Base-by-base conservation (phyloP, 2,888 invertebrate species). In the Drosophila pegasa region DNA sequence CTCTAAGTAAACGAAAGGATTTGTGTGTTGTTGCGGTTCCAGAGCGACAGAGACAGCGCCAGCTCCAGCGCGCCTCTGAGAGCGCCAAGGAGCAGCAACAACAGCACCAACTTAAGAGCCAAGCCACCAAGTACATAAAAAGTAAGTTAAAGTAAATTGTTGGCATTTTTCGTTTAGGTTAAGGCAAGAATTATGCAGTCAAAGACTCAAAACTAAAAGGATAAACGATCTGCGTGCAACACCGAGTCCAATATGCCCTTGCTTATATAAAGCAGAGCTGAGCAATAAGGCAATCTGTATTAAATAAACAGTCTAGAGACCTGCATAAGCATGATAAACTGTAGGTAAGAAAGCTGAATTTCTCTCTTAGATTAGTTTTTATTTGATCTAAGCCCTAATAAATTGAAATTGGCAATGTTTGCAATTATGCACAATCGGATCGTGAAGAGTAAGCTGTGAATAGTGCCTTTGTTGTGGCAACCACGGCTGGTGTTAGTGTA, bases 81-180 rank as follows among this genome's bases (percentile, higher is more conserved):
- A 62, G 35, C 29, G 40, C 22, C 12, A 10, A 14, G 27, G 16
- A 58, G 22, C 54, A 54, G 33, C 40, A 55, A 27, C 35, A 52
- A 27, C 59, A 62, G 45, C 45, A 61, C 50, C 45, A 82, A 80
- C 56, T 65, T 35, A 72, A 71, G 71, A 71, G 77, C 73, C 84
- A 84, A 77, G 79, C 78, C 86, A 87, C 86, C 89, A 81, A 87
- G 83, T 81, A 85, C 78, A 84, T 87, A 87, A 87, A 87, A 89
- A 85, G 77, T 82, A 82, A 89, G 77, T 89, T 89, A 60, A 88
- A 79, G 72, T 64, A 82, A 89, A 88, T 88, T 89, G 85, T 85
- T 88, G 83, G 83, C 75, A 87, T 89, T 89, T 78, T 81, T 89
- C 75, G 75, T 81, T 84, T 83, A 71, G 88, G 87, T 64, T 71